phyloP scores from a whole-genome alignment of 2,113 vertebrate genomes.

The Otus sunia region DNA sequence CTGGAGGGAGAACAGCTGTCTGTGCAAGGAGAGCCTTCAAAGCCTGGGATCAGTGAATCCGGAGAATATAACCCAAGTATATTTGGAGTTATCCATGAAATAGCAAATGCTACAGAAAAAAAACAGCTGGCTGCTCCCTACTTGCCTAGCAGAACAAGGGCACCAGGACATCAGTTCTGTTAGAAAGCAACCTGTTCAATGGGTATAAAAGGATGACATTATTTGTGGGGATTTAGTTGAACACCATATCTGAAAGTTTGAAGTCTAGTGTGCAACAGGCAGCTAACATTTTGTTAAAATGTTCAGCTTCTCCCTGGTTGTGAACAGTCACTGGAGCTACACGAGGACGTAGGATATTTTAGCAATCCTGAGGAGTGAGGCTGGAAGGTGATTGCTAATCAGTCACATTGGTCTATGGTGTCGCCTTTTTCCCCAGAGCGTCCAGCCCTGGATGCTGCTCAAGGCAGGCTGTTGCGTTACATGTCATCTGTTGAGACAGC shows the following conservation, averaged over 20 bases:
- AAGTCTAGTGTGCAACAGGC: neutral
- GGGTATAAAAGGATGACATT: neutral
- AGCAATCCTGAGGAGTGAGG: neutral
- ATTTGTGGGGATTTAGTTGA: neutral
- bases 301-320: neutral
- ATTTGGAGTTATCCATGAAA: neutral
- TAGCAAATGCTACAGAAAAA: neutral
- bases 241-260: neutral
- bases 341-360: neutral
- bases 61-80: neutral
- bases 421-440: neutral
- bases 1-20: neutral
- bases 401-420: neutral
- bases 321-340: neutral
- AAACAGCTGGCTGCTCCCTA: neutral
- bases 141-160: neutral
- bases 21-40: neutral
- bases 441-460: neutral
- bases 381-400: neutral
- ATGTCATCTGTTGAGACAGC: neutral
- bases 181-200: neutral
- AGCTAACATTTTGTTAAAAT: neutral
- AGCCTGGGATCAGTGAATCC: neutral
- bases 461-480: neutral
- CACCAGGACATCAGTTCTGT: neutral